Evolutionary conservation across 2,113 vertebrate genomes (phyloP).

Genomic region (Hydrolagus affinis): DNA sequence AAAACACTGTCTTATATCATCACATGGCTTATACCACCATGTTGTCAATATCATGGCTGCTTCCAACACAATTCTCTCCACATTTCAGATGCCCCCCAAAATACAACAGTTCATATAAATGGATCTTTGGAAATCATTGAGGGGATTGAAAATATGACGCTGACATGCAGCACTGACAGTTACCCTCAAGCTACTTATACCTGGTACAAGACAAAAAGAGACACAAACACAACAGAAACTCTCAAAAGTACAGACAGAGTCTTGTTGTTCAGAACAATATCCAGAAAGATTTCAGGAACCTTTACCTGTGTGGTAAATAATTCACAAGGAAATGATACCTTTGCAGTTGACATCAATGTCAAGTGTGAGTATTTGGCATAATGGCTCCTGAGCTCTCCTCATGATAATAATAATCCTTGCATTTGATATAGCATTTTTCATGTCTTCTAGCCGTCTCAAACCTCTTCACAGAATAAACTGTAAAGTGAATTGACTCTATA

Average conservation of each 20-base stretch:
- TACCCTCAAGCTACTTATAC: not conserved
- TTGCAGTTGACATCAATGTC: not conserved
- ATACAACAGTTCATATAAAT: not conserved
- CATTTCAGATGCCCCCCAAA: slow-evolving; percentile 18
- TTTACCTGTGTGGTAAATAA: not conserved
- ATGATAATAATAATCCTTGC: too few species aligned
- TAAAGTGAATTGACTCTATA: too few species aligned
- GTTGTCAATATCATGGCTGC: too few species aligned
- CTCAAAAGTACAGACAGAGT: not conserved
- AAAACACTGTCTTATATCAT: too few species aligned
- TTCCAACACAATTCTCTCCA: too few species aligned
- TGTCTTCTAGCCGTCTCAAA: too few species aligned
- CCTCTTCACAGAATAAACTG: too few species aligned
- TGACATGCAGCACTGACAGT: not conserved
- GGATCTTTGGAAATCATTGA: not conserved
- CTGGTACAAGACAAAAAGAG: not conserved
- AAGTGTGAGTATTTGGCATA: not conserved
- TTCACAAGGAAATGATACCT: not conserved
- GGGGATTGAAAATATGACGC: not conserved
- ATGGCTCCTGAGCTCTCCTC: too few species aligned
- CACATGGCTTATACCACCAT: too few species aligned
- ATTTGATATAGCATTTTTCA: too few species aligned
- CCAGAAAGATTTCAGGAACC: not conserved
- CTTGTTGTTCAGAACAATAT: not conserved
- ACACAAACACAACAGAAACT: not conserved